These are phyloP conservation scores for Anguilla rostrata DNA, from an alignment of 2,113 vertebrate genomes.

Conservation along the genomic window DNA sequence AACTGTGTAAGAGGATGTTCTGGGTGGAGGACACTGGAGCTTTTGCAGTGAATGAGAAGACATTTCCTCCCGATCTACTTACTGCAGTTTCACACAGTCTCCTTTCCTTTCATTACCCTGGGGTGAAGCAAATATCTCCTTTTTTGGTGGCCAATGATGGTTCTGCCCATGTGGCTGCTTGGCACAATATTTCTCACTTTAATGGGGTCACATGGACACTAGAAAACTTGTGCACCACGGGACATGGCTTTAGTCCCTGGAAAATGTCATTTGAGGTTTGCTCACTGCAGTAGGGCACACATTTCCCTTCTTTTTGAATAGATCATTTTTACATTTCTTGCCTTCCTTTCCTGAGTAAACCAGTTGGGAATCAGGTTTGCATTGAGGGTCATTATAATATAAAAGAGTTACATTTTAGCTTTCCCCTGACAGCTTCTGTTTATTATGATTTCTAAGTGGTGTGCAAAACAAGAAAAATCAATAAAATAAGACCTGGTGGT, in stretches of 20 bases:
- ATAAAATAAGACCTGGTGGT: background rate
- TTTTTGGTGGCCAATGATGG: background rate
- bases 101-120: background rate
- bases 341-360: background rate
- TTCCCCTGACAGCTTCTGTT: background rate
- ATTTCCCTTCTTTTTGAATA: background rate
- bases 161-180: background rate
- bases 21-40: background rate
- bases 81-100: background rate
- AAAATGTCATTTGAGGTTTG: background rate
- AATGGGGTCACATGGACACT: background rate
- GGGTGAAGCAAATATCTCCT: background rate
- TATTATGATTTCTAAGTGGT: background rate
- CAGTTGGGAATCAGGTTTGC: slow-evolving; percentile 1
- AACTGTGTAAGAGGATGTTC: background rate
- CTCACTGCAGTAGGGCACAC: background rate
- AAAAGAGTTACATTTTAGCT: background rate
- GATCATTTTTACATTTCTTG: background rate
- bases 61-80: background rate
- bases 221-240: background rate
- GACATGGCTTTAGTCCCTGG: background rate
- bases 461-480: background rate
- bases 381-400: background rate
- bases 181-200: background rate
- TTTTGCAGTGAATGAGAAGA: background rate